These are phyloP conservation scores for Adrianichthys oophorus DNA, from an alignment of 2,797 vertebrate species.

Conservation along the genomic window DNA sequence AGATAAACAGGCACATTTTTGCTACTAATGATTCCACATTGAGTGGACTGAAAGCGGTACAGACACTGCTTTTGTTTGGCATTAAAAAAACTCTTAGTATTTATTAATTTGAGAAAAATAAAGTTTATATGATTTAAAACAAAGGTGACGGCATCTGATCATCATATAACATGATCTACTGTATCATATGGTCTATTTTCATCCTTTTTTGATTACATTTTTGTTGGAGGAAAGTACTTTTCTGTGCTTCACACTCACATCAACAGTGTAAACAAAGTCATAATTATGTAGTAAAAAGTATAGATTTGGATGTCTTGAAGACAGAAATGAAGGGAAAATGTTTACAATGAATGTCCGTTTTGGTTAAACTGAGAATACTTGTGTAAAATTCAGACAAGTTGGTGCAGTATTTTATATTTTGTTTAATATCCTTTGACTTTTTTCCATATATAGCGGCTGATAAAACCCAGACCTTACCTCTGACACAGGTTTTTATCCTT, in stretches of 20 bases:
- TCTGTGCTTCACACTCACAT: too few species aligned
- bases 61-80: conserved; percentile 24
- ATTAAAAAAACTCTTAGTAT: conserved; percentile 41
- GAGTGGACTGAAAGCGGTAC: conserved; percentile 53
- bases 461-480: conserved; percentile 46
- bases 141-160: not conserved
- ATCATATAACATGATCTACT: not conserved
- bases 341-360: conserved; percentile 49
- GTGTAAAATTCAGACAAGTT: conserved; percentile 33
- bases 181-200: not conserved
- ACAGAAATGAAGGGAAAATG: conserved; percentile 25
- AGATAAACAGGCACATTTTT: not conserved
- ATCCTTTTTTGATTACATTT: not conserved
- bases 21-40: conserved; percentile 11
- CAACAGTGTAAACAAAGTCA: too few species aligned
- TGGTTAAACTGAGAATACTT: conserved; percentile 26
- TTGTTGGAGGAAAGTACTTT: too few species aligned
- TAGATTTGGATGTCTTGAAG: conserved; percentile 18
- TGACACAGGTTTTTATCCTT: conserved; percentile 25
- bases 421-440: conserved; percentile 25
- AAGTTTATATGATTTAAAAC: conserved; percentile 22
- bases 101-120: conserved; percentile 62
- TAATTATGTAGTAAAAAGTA: conserved; percentile 15
- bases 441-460: conserved; percentile 31
- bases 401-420: conserved; percentile 21